phyloP scores from a whole-genome alignment of 2,888 invertebrate species.

The Drosophila ezoana region DNA sequence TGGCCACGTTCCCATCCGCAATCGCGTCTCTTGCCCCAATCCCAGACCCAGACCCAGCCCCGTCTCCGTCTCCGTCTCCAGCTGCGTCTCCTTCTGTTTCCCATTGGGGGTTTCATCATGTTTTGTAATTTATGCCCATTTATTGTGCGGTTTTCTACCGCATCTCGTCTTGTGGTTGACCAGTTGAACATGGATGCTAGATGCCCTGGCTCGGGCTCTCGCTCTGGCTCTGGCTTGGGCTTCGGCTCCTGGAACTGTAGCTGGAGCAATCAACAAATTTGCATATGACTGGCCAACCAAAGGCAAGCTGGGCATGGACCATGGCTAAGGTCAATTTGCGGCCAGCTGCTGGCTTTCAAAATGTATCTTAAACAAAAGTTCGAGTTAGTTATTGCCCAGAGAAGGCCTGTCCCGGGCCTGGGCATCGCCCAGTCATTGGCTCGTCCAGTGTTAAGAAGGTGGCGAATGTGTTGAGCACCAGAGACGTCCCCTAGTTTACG shows the following conservation, averaged over 20 bases:
- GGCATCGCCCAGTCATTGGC: conserved; percentile 14
- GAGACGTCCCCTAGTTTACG: background rate
- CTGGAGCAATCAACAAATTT: conserved; percentile 65
- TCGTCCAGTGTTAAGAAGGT: conserved; percentile 20
- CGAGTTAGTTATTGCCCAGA: conserved; percentile 40
- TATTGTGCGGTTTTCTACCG: conserved; percentile 76
- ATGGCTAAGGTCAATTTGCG: conserved; percentile 63
- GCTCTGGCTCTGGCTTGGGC: background rate
- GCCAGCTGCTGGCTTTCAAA: conserved; percentile 65
- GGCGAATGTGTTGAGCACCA: conserved; percentile 18
- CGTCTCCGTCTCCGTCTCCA: background rate
- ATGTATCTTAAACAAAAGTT: conserved; percentile 38
- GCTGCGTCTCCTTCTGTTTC: conserved; percentile 12
- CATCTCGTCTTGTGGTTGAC: conserved; percentile 73
- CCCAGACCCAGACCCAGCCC: background rate
- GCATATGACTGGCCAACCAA: conserved; percentile 56
- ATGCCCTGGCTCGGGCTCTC: conserved; percentile 1
- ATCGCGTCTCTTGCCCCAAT: background rate
- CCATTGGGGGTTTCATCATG: conserved; percentile 62
- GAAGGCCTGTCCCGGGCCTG: background rate
- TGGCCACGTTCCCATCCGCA: conserved; percentile 4
- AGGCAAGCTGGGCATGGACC: conserved; percentile 13
- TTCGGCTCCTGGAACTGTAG: conserved; percentile 24
- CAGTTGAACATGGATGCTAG: conserved; percentile 49
- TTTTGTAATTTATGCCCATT: conserved; percentile 78